Percentiles rank a stretch among this genome's conserved stretches.
phyloP scores from a whole-genome alignment of 2,888 invertebrate genomes.

The Drosophila mimetica region DNA sequence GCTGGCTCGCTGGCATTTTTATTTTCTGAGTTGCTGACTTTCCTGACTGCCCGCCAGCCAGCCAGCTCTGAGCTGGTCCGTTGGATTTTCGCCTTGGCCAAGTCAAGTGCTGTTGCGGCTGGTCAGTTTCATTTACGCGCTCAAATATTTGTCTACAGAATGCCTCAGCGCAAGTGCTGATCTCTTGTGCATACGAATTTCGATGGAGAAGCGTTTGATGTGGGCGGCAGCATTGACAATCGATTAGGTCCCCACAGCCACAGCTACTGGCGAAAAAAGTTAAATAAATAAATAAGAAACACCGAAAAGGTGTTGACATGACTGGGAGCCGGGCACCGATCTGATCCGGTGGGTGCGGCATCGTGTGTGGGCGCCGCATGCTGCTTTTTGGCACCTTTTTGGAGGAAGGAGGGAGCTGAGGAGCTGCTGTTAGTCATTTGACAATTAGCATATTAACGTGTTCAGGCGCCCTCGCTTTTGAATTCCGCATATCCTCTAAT shows the following conservation, averaged over 20 bases:
- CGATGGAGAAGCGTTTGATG: constrained; percentile 61
- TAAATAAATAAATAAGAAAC: constrained; percentile 41
- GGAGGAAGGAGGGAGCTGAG: constrained; percentile 15
- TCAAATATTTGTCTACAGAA: constrained; percentile 78
- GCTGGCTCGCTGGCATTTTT: constrained; percentile 18
- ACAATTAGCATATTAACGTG: constrained; percentile 78
- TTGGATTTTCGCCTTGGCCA: constrained; percentile 48
- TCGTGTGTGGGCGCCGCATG: constrained; percentile 62
- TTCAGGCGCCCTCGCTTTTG: constrained; percentile 46
- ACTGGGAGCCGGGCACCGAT: constrained; percentile 44
- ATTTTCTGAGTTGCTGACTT: constrained; percentile 18
- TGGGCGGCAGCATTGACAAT: constrained; percentile 79
- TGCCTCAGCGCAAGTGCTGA: constrained; percentile 78
- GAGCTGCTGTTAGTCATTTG: constrained; percentile 51
- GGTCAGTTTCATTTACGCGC: constrained; percentile 80
- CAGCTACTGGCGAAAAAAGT: constrained; percentile 44
- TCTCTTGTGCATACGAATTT: constrained; percentile 68
- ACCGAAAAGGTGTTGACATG: constrained; percentile 66
- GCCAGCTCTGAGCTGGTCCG: constrained; percentile 16
- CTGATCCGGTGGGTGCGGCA: constrained; percentile 23
- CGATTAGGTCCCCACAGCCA: constrained; percentile 63
- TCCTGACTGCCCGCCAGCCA: constrained; percentile 5
- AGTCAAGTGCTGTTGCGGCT: constrained; percentile 77
- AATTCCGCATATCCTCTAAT: not conserved
- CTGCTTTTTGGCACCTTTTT: constrained; percentile 62